Evolutionary conservation across 2,888 invertebrate species (phyloP).

Genomic region (Synanthedon myopaeformis): DNA sequence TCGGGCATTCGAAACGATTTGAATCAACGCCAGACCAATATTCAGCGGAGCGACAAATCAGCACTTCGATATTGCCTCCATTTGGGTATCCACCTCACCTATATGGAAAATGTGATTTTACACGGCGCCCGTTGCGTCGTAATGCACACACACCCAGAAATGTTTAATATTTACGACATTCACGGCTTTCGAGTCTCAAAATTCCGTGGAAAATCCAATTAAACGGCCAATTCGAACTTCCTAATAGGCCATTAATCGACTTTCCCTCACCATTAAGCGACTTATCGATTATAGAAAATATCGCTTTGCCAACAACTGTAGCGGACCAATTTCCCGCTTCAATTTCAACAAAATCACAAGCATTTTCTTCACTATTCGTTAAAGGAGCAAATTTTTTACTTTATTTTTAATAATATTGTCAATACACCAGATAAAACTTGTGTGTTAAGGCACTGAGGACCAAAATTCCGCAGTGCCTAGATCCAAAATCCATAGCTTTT

Average conservation of each 20-base stretch:
- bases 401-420: no score
- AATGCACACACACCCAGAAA: conserved; percentile 3
- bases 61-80: conserved; percentile 68
- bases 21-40: conserved; percentile 65
- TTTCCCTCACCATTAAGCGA: conserved; percentile 19
- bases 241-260: conserved; percentile 34
- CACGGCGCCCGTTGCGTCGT: conserved; percentile 22
- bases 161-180: conserved; percentile 28
- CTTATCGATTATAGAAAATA: conserved; percentile 18
- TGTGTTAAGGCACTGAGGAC: no score
- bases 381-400: no score
- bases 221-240: conserved; percentile 34
- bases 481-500: no score
- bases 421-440: no score
- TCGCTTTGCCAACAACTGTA: conserved; percentile 14
- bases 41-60: conserved; percentile 65
- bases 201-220: conserved; percentile 25
- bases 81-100: conserved; percentile 59
- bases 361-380: no score
- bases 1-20: conserved; percentile 42
- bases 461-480: no score
- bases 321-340: no score
- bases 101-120: conserved; percentile 58
- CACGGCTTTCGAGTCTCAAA: conserved; percentile 17
- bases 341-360: no score